phyloP scores from a whole-genome alignment of 2,797 vertebrate genomes.

The Urophycis tenuis region DNA sequence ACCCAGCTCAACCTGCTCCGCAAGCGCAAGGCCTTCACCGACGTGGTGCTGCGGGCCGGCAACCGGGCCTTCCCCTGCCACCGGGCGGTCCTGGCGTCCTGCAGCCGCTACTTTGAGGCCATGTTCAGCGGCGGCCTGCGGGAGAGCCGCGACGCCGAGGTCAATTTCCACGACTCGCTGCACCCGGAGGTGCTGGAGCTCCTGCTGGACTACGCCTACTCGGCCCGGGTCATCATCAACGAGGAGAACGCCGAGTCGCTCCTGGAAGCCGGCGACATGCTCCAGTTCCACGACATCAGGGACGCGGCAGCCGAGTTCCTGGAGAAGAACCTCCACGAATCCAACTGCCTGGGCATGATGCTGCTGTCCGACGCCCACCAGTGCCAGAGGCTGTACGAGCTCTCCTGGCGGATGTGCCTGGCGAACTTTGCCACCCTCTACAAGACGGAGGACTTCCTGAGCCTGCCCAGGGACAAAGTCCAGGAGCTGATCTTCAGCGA shows the following conservation, averaged over 20 bases:
- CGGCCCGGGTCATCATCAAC: conserved; percentile 77
- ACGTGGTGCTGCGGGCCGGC: conserved; percentile 74
- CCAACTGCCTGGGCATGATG: conserved; percentile 85
- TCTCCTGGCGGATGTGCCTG: conserved; percentile 81
- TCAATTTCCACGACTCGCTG: conserved; percentile 78
- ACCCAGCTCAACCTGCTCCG: conserved; percentile 81
- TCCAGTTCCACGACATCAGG: conserved; percentile 81
- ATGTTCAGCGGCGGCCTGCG: conserved; percentile 79
- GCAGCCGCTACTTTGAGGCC: conserved; percentile 81
- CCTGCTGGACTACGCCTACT: conserved; percentile 79
- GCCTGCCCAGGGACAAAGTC: conserved; percentile 75
- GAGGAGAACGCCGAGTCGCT: conserved; percentile 83
- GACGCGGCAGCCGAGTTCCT: conserved; percentile 78
- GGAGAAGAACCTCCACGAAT: conserved; percentile 79
- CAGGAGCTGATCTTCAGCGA: conserved; percentile 79
- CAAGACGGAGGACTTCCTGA: conserved; percentile 77
- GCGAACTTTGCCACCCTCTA: conserved; percentile 75
- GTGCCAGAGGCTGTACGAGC: conserved; percentile 75
- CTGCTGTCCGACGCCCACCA: conserved; percentile 79
- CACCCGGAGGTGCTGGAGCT: conserved; percentile 83
- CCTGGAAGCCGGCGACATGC: conserved; percentile 81
- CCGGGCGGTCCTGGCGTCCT: conserved; percentile 78
- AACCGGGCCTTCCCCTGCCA: conserved; percentile 75
- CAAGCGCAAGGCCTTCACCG: conserved; percentile 76
- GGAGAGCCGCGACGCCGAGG: conserved; percentile 74